These are phyloP conservation scores for Nephila pilipes DNA, from an alignment of 1,140 invertebrate genomes.

Conservation along the genomic window DNA sequence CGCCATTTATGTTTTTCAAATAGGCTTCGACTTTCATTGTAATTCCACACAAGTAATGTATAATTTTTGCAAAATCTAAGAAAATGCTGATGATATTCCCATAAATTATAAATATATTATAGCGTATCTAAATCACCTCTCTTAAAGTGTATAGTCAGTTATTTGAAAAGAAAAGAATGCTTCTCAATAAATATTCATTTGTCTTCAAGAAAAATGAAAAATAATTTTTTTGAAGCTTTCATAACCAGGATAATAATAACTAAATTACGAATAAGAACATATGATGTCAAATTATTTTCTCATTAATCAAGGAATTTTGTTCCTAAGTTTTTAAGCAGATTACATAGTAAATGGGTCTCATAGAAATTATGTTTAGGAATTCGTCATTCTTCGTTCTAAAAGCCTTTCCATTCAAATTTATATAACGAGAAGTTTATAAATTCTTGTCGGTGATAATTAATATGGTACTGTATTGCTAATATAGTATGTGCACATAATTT, in stretches of 20 bases:
- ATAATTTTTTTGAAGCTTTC: background rate
- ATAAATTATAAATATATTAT: too few relatives aligned
- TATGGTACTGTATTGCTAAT: too few relatives aligned
- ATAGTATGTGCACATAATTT: too few relatives aligned
- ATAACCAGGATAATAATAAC: background rate
- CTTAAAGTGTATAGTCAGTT: background rate
- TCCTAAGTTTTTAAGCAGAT: background rate
- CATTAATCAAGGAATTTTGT: constrained; percentile 7
- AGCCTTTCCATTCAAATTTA: too few relatives aligned
- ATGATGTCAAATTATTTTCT: constrained; percentile 13
- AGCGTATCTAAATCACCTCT: background rate
- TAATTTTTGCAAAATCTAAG: too few relatives aligned
- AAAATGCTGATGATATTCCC: too few relatives aligned
- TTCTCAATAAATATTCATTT: background rate
- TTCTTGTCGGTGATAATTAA: too few relatives aligned
- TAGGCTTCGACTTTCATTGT: too few relatives aligned
- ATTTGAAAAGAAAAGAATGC: background rate
- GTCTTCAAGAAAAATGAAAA: background rate
- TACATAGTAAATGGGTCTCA: background rate
- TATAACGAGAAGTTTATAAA: too few relatives aligned
- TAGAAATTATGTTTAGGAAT: background rate
- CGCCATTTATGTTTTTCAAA: too few relatives aligned
- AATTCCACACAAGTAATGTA: too few relatives aligned
- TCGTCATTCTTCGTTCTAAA: too few relatives aligned
- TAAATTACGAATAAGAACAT: background rate